These are phyloP conservation scores for Pangasius mekongensis DNA, from an alignment of 2,797 vertebrate genomes.

Conservation along the genomic window DNA sequence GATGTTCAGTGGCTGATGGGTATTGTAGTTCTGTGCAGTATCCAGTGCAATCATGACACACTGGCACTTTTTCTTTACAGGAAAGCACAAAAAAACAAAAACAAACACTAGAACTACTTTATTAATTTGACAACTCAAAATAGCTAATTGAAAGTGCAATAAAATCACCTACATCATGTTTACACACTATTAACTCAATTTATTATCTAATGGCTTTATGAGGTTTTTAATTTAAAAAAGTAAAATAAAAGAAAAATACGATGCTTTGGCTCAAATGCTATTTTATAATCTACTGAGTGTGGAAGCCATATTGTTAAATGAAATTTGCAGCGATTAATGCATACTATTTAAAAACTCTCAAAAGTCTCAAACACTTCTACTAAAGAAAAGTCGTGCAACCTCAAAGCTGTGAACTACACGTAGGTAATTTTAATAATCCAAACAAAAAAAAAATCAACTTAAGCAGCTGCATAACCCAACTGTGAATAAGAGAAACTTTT, in stretches of 20 bases:
- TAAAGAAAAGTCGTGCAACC: neutral
- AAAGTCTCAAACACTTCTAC: neutral
- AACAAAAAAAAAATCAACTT: neutral
- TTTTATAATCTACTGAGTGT: neutral
- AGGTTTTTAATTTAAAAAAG: neutral
- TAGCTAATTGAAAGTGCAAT: neutral
- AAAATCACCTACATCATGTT: neutral
- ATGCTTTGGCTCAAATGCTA: neutral
- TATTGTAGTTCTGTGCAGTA: neutral
- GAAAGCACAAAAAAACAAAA: too few species aligned
- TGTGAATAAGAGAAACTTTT: neutral
- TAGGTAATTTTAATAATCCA: neutral
- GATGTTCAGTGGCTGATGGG: neutral
- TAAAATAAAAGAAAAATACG: neutral
- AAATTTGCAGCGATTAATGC: neutral
- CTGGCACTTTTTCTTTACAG: too few species aligned
- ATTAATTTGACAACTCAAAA: neutral
- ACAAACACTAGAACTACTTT: too few species aligned
- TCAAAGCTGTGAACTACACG: neutral
- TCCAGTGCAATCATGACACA: too few species aligned
- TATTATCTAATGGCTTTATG: neutral
- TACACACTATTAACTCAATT: neutral
- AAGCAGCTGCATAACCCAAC: neutral
- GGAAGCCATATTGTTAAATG: neutral
- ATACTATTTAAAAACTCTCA: neutral